Evolutionary conservation across 2,888 invertebrate species (phyloP).

Genomic region (Nebria brevicollis): DNA sequence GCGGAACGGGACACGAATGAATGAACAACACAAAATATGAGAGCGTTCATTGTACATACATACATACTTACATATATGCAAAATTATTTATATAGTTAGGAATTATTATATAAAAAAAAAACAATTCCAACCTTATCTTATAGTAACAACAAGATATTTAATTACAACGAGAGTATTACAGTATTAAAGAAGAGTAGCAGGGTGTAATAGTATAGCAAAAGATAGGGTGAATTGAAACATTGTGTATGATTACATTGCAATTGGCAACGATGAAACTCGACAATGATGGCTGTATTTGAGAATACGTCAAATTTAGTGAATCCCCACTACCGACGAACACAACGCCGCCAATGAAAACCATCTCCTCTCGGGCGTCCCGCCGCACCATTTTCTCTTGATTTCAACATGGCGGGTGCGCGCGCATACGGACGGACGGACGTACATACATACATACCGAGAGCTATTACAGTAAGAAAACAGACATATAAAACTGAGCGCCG

Average conservation of each 20-base stretch:
- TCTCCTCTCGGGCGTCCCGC: conserved; percentile 33
- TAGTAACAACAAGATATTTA: neutral
- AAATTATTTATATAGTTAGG: too few species aligned
- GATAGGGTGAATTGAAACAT: conserved; percentile 42
- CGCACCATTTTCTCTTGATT: conserved; percentile 60
- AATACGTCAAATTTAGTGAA: conserved; percentile 56
- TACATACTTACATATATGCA: too few species aligned
- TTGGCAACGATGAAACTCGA: conserved; percentile 58
- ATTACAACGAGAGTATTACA: neutral
- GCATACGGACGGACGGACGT: too few species aligned
- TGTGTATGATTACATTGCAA: conserved; percentile 48
- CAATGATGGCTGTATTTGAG: conserved; percentile 63
- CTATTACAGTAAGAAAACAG: conserved; percentile 69
- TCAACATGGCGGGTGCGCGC: conserved; percentile 63
- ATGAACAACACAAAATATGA: too few species aligned
- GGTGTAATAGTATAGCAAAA: neutral
- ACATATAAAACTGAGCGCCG: conserved; percentile 67
- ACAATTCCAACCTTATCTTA: neutral
- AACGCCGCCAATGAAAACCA: conserved; percentile 60
- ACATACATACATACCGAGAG: conserved; percentile 63
- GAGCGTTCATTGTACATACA: too few species aligned
- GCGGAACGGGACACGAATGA: neutral
- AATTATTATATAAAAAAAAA: too few species aligned
- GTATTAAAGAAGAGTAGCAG: neutral
- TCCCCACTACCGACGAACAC: conserved; percentile 57